Conservation (phyloP, 2,113 vertebrate genomes). For the Sprattus sprattus region DNA sequence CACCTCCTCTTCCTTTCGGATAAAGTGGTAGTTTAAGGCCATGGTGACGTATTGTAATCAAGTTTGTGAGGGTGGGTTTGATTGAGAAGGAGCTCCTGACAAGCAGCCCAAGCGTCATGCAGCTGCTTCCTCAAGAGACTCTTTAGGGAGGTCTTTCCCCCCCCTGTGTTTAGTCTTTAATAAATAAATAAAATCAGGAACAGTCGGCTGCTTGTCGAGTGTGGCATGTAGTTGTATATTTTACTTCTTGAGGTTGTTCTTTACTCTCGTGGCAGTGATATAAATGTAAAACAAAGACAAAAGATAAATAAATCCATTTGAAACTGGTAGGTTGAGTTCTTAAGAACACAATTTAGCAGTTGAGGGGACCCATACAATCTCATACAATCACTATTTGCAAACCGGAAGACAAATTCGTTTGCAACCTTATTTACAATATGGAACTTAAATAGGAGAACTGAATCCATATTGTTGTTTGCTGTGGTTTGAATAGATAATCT, state of each 20-base stretch:
- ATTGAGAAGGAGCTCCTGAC: slow-evolving; percentile 49
- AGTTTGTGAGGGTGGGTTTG: slow-evolving; percentile 47
- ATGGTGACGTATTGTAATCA: slow-evolving; percentile 48
- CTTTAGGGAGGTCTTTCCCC: background rate
- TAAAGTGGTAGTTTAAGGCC: slow-evolving; percentile 39
- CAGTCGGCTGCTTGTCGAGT: background rate
- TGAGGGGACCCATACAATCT: background rate
- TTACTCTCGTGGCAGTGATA: background rate
- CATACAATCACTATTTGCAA: background rate
- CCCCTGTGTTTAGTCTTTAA: background rate
- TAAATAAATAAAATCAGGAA: background rate
- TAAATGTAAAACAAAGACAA: background rate
- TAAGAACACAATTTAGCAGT: background rate
- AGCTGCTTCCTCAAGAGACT: slow-evolving; percentile 27
- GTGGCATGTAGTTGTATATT: background rate
- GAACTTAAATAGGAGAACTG: background rate
- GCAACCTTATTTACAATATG: background rate
- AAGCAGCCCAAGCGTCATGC: slow-evolving; percentile 29
- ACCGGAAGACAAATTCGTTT: too few species aligned
- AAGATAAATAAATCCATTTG: background rate
- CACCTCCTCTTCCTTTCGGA: slow-evolving; percentile 24
- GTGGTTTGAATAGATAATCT: background rate
- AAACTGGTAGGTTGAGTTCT: background rate
- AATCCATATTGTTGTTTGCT: background rate
- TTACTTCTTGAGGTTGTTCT: background rate